Evolutionary conservation across 1,140 invertebrate species (phyloP), one percentile per base, ranked within the genome.

Genomic region (Cydia amplana): DNA sequence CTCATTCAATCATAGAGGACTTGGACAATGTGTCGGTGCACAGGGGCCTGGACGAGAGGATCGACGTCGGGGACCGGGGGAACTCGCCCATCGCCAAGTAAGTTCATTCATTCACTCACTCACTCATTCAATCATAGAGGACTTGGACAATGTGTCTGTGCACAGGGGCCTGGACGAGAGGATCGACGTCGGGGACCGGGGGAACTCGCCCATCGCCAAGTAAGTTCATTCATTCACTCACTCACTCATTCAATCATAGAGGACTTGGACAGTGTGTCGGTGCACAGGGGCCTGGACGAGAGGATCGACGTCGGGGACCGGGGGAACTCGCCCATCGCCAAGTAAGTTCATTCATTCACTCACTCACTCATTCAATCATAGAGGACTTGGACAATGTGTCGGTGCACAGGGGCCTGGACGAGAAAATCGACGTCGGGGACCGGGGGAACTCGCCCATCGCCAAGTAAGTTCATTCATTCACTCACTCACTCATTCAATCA

Each of bases 271-370:
- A 90, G 94, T 0, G 94, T 97, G 18, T 95, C 95, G 0, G 94
- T 97, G 23, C 96, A 96, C 85, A 92, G 95, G 12, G 96, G 96
- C 1, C 82, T 96, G 1, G 96, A 96, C 78, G 96, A 96, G 83
- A 93, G 85, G 32, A 51, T 94, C n/a, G 93, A 94, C 74, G 83
- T 85, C 5, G 72, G 20, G 5, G 84, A 86, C 16, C 73, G 80
- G 32, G 78, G 77, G 7, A 76, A 84, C 16, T 83, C 88, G 12
- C 84, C 87, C 0, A 77, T 90, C 0, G 81, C 88, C 73, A 90
- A 91, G 89, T 90, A 65, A 73, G 87, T 14, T n/a, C 40, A 12
- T 43, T 43, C 40, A 12, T 43, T 43, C 40, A 43, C 2, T 12
- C 12, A 43, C 7, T 43, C 40, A 43, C 40, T 43, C 40, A 43